These are phyloP conservation scores for Sinodicranocentrus sp. DNA, from an alignment of 2,888 invertebrate genomes.

Conservation along the genomic window DNA sequence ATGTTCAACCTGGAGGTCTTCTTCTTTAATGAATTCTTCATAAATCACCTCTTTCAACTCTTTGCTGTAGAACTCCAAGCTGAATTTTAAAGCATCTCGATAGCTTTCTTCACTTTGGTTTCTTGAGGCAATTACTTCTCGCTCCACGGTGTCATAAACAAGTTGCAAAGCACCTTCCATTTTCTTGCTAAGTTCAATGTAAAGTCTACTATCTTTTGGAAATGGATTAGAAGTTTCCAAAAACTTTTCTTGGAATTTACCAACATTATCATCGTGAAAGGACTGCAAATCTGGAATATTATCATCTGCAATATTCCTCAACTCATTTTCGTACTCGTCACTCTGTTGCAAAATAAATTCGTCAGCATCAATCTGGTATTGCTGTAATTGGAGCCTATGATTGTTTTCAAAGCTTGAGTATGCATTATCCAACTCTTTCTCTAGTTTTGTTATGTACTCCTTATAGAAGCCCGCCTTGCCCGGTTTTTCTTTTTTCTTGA, in stretches of 20 bases:
- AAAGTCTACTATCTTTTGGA: background rate
- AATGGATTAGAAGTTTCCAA: background rate
- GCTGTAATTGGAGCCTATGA: constrained; percentile 14
- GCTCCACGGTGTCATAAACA: background rate
- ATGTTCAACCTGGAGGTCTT: constrained; percentile 25
- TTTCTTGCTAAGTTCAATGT: background rate
- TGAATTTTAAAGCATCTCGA: background rate
- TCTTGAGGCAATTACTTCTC: background rate
- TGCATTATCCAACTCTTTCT: background rate
- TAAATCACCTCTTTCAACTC: background rate
- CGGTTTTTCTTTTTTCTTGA: constrained; percentile 24
- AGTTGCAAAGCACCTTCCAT: background rate
- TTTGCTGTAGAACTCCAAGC: background rate
- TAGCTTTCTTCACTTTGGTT: background rate
- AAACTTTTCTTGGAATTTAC: background rate
- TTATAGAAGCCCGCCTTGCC: constrained; percentile 25
- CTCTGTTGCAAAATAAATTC: background rate
- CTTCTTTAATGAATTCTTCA: constrained; percentile 23
- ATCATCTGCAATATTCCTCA: background rate
- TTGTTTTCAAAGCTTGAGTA: background rate
- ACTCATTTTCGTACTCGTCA: background rate
- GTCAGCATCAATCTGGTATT: background rate
- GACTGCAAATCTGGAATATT: background rate
- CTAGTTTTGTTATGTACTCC: background rate
- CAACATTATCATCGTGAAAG: background rate